Conservation (phyloP, 2,797 vertebrate species). For the Mallotus villosus region DNA sequence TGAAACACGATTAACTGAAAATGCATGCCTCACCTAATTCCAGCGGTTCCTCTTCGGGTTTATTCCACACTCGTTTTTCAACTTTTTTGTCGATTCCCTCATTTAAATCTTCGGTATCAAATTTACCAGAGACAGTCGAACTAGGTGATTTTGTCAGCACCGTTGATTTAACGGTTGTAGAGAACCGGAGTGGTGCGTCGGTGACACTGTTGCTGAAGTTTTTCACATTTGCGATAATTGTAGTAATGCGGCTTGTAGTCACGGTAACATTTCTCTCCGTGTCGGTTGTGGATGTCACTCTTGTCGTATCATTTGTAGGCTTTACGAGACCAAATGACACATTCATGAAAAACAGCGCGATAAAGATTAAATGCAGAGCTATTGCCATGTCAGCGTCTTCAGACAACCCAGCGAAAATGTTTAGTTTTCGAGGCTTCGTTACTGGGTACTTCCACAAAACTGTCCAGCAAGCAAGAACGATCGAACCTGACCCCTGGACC, state of each 20-base stretch:
- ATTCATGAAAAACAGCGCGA: slow-evolving; percentile 11
- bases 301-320: neutral
- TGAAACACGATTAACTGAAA: neutral
- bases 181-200: slow-evolving; percentile 19
- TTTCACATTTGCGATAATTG: neutral
- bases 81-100: slow-evolving; percentile 32
- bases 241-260: neutral
- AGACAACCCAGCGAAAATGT: neutral
- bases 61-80: slow-evolving; percentile 26
- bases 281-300: neutral
- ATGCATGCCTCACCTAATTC: slow-evolving; percentile 56
- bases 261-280: neutral
- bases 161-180: slow-evolving; percentile 29
- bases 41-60: slow-evolving; percentile 39
- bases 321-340: neutral
- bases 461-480: neutral
- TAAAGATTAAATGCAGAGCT: neutral
- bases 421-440: neutral
- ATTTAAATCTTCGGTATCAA: slow-evolving; percentile 29
- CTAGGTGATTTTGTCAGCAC: slow-evolving; percentile 17
- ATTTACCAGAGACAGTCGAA: slow-evolving; percentile 10
- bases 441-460: neutral
- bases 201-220: neutral
- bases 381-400: slow-evolving; percentile 27
- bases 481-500: neutral